These are phyloP conservation scores for Drosophila grimshawi DNA, from an alignment of 1,140 invertebrate genomes.

Conservation along the genomic window DNA sequence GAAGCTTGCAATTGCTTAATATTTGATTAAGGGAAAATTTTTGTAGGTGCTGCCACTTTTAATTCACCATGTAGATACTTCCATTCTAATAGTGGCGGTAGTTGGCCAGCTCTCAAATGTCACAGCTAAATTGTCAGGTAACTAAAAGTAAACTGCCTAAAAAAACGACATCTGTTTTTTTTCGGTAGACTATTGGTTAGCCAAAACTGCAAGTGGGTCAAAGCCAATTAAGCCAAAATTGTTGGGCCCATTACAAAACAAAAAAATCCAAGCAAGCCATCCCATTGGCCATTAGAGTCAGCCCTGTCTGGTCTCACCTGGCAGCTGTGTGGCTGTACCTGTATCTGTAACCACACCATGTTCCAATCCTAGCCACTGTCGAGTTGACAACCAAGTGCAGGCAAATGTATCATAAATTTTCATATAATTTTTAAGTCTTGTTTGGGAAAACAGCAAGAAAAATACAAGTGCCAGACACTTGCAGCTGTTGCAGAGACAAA, in stretches of 20 bases:
- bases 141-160: constrained; percentile 25
- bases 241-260: constrained; percentile 33
- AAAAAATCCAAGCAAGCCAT: constrained; percentile 17
- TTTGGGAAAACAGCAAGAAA: constrained; percentile 36
- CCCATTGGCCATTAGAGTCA: constrained; percentile 37
- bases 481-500: constrained; percentile 65
- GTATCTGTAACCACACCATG: constrained; percentile 9
- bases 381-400: constrained; percentile 79
- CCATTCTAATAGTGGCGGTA: constrained; percentile 12
- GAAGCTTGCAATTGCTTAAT: no score
- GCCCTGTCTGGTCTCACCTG: constrained; percentile 38
- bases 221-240: constrained; percentile 54
- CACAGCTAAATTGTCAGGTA: constrained; percentile 16
- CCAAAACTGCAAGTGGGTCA: constrained; percentile 30
- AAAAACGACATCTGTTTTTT: constrained; percentile 33
- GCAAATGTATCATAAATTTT: constrained; percentile 82
- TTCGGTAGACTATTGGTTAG: constrained; percentile 11
- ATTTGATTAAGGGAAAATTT: no score
- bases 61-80: neutral
- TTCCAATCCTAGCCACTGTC: constrained; percentile 36
- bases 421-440: constrained; percentile 79
- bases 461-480: constrained; percentile 77
- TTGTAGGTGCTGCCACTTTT: no score
- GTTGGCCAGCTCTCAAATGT: constrained; percentile 19
- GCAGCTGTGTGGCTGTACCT: constrained; percentile 37